Conservation (phyloP, 1,140 invertebrate species). For the Aphelinus atriplicis region DNA sequence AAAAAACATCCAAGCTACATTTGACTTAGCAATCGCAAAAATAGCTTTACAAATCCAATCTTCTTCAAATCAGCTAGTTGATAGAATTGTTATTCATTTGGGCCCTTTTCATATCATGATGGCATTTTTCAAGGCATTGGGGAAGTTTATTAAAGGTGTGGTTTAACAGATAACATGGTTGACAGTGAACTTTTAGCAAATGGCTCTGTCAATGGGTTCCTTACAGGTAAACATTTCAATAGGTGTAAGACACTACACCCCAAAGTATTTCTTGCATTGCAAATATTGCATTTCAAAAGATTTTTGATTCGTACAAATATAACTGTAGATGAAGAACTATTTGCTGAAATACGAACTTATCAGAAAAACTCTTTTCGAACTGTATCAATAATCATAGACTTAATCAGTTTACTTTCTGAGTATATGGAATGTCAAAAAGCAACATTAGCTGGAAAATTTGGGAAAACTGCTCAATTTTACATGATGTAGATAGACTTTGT, state of each 20-base stretch:
- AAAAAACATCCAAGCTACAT: slow-evolving; percentile 54
- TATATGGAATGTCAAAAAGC: too few relatives aligned
- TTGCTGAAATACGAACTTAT: too few relatives aligned
- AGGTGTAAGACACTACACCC: slow-evolving; percentile 64
- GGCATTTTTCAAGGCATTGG: slow-evolving; percentile 64
- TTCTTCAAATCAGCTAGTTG: slow-evolving; percentile 50
- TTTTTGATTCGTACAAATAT: slow-evolving; percentile 39
- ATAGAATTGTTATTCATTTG: slow-evolving; percentile 64
- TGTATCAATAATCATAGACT: too few relatives aligned
- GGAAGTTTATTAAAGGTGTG: slow-evolving; percentile 63
- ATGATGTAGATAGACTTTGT: too few relatives aligned
- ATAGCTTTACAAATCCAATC: slow-evolving; percentile 58
- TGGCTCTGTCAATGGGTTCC: slow-evolving; percentile 62
- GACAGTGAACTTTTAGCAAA: slow-evolving; percentile 58
- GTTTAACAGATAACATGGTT: slow-evolving; percentile 58
- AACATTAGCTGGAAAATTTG: too few relatives aligned
- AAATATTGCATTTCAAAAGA: slow-evolving; percentile 60
- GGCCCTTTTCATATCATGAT: slow-evolving; percentile 65
- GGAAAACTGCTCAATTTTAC: too few relatives aligned
- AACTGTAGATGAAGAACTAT: too few relatives aligned
- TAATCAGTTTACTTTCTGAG: too few relatives aligned
- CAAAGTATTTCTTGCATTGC: slow-evolving; percentile 56
- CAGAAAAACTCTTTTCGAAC: too few relatives aligned
- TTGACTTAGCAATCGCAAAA: slow-evolving; percentile 62
- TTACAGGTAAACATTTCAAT: slow-evolving; percentile 64